Evolutionary conservation across 2,888 invertebrate species (phyloP).

Genomic region (Eupithecia centaureata): DNA sequence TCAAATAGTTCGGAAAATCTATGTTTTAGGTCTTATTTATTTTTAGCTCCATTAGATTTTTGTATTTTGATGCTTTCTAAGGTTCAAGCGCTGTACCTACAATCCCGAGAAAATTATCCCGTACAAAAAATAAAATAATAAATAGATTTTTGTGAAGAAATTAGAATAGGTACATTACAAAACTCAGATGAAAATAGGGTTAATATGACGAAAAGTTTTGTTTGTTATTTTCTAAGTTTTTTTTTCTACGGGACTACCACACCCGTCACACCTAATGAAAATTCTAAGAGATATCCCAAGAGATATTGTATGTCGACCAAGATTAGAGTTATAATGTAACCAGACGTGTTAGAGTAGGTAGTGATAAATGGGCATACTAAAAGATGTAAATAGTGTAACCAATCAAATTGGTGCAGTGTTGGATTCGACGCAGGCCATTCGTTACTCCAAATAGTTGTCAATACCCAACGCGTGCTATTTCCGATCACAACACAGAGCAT

Average conservation of each 20-base stretch:
- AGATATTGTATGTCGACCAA: not conserved
- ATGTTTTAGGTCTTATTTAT: no score
- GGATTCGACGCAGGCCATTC: constrained; percentile 63
- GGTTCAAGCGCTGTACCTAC: no score
- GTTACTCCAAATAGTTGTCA: constrained; percentile 73
- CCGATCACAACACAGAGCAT: constrained; percentile 49
- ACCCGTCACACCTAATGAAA: not conserved
- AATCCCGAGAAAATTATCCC: no score
- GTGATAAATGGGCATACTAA: not conserved
- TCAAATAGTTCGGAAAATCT: no score
- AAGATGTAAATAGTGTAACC: constrained; percentile 63
- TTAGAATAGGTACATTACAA: no score
- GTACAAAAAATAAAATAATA: no score
- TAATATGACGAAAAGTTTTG: no score
- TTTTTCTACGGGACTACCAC: not conserved
- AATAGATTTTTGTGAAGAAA: no score
- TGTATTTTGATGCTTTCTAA: no score
- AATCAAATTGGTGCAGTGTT: constrained; percentile 50
- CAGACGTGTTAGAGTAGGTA: not conserved
- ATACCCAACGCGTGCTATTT: constrained; percentile 62
- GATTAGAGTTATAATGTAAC: not conserved
- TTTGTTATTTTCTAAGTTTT: no score
- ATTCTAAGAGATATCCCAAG: not conserved
- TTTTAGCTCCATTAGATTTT: no score
- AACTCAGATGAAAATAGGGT: no score